phyloP scores from a whole-genome alignment of 2,888 invertebrate genomes.

The Rhimphoctona megacephalus region DNA sequence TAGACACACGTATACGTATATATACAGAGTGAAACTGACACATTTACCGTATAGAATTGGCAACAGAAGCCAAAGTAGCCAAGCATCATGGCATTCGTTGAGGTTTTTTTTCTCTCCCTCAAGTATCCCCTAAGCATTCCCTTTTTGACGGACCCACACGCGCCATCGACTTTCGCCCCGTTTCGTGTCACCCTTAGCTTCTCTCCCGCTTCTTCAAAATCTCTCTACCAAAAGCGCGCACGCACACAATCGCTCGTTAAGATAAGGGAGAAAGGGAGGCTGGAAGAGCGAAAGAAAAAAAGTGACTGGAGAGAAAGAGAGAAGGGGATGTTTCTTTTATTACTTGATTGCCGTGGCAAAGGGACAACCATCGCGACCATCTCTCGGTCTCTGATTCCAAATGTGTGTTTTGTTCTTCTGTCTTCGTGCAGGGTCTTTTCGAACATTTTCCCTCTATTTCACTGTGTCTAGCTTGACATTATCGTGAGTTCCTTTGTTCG shows the following conservation, averaged over 20 bases:
- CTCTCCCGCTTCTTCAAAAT: slow-evolving; percentile 31
- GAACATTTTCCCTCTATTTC: slow-evolving; percentile 52
- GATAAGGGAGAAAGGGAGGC: slow-evolving; percentile 63
- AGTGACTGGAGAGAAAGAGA: neutral
- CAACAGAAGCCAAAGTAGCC: slow-evolving; percentile 50
- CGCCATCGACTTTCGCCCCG: slow-evolving; percentile 60
- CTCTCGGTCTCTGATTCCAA: slow-evolving; percentile 37
- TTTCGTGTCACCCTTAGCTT: slow-evolving; percentile 59
- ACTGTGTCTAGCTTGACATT: slow-evolving; percentile 53
- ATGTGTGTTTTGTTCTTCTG: slow-evolving; percentile 45
- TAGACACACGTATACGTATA: neutral
- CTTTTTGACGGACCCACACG: slow-evolving; percentile 54
- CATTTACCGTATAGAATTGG: slow-evolving; percentile 10
- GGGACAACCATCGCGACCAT: slow-evolving; percentile 66
- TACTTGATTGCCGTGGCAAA: slow-evolving; percentile 70
- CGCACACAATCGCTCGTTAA: slow-evolving; percentile 75
- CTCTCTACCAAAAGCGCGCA: slow-evolving; percentile 63
- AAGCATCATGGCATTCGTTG: slow-evolving; percentile 37
- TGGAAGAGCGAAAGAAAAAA: neutral
- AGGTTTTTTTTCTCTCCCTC: slow-evolving; percentile 13
- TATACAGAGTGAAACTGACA: neutral
- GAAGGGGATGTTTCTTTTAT: slow-evolving; percentile 69
- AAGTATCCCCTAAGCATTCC: slow-evolving; percentile 28
- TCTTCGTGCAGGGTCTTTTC: slow-evolving; percentile 35
- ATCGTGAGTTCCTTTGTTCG: slow-evolving; percentile 69